Conservation (phyloP, 2,888 invertebrate genomes). For the Apocheima hispidaria region DNA sequence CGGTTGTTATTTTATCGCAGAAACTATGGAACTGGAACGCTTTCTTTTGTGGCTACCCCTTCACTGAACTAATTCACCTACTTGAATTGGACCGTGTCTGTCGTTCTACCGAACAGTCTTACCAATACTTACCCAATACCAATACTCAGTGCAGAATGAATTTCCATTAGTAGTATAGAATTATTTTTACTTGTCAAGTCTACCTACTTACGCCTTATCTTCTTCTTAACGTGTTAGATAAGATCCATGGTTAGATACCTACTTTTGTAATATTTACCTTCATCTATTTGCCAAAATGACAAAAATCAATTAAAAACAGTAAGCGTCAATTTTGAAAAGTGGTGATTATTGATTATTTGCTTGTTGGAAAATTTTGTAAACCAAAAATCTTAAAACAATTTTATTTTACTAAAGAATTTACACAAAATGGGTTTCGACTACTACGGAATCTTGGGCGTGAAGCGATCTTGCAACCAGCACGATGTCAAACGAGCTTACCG, state of each 20-base stretch:
- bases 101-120: no score
- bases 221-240: not conserved
- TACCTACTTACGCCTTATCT: not conserved
- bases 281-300: not conserved
- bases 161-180: no score
- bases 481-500: conserved; percentile 91
- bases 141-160: no score
- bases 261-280: not conserved
- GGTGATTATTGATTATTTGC: no score
- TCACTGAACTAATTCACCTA: no score
- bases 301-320: not conserved
- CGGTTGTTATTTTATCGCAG: not conserved
- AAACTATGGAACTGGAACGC: not conserved
- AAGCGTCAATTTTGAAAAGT: not conserved
- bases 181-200: not conserved
- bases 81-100: no score
- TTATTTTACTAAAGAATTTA: conserved; percentile 14
- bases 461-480: conserved; percentile 87
- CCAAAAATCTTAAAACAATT: not conserved
- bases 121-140: no score
- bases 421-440: conserved; percentile 89
- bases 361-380: no score
- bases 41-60: not conserved
- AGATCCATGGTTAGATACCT: no score
- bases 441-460: conserved; percentile 90